Base-by-base conservation (phyloP, 1,140 invertebrate genomes). In the Drosophila ogumai region DNA sequence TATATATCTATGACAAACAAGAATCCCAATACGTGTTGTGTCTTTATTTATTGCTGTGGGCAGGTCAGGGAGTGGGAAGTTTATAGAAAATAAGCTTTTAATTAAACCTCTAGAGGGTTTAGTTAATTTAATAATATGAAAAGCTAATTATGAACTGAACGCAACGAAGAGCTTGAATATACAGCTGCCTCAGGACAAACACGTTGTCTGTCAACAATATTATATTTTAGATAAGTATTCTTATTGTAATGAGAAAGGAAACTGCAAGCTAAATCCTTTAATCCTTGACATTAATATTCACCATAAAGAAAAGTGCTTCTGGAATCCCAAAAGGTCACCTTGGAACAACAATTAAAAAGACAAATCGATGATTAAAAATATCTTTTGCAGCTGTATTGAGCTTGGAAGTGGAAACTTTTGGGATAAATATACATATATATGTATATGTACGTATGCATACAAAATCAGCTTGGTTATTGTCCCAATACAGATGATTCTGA, bases 1-100 rank as follows among this genome's bases (percentile, higher is more conserved):
- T 28, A 49, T 40, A 57, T 72, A 57, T 54, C 50, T 47, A 72
- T 36, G 52, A 67, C 36, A 52, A 54, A 56, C 36, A 69, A 60
- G 47, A 50, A 47, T 46, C 9, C 1, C 9, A 38, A 32, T 22
- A 8, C 2, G n/a, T 13, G 17, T 55, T 55, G 28, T 56, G 19
- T 50, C 22, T 8, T 25, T 12, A 55, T 38, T 25, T 22, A 34
- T 36, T 22, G 19, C 32, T n/a, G 13, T 0, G n/a, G 8, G 31
- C 12, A 13, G 12, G 17, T 34, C 15, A 7, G 13, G 34, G 19
- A 15, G 13, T 36, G 54, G 34, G 19, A 36, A 4, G n/a, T 4
- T 40, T 25, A 6, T 22, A 8, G 17, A 17, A 31, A 49, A 31
- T 49, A 49, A 28, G 15, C 25, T 28, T n/a, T 6, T 28, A 49